Conservation (phyloP, 92 coral and sea anemone species). For the Epizoanthus rinbou region DNA sequence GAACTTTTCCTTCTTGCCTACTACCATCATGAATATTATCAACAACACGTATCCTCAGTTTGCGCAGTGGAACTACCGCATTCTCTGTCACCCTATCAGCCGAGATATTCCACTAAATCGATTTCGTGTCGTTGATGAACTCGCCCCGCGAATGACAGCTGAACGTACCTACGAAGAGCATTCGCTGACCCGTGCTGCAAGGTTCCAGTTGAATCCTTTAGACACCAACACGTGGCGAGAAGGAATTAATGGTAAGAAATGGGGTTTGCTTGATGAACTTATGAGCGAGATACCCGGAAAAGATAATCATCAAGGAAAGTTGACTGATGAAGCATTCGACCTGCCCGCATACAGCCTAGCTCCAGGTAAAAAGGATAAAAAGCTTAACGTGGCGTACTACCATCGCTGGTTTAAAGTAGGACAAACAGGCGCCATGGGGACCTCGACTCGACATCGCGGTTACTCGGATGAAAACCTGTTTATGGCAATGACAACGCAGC, state of each 20-base stretch:
- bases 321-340: constrained; percentile 79
- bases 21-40: constrained; percentile 79
- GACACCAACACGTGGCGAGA: constrained; percentile 62
- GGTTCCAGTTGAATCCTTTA: constrained; percentile 67
- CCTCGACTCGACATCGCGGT: constrained; percentile 82
- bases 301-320: constrained; percentile 74
- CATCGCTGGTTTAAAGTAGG: constrained; percentile 88
- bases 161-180: constrained; percentile 48
- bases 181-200: constrained; percentile 57
- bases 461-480: constrained; percentile 79
- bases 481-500: constrained; percentile 93
- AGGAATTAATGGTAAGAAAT: constrained; percentile 29
- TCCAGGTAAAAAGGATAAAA: constrained; percentile 58
- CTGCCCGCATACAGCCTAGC: constrained; percentile 65
- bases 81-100: constrained; percentile 66
- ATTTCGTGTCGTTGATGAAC: constrained; percentile 68
- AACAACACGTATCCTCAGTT: constrained; percentile 75
- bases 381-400: constrained; percentile 72
- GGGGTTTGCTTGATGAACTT: constrained; percentile 59
- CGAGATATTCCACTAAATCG: constrained; percentile 71
- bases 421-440: constrained; percentile 87
- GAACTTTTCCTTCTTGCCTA: constrained; percentile 87
- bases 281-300: constrained; percentile 88
- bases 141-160: constrained; percentile 51
- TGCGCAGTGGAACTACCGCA: constrained; percentile 85